phyloP scores from a whole-genome alignment of 1,140 invertebrate genomes.

The Lepidurus couesii region DNA sequence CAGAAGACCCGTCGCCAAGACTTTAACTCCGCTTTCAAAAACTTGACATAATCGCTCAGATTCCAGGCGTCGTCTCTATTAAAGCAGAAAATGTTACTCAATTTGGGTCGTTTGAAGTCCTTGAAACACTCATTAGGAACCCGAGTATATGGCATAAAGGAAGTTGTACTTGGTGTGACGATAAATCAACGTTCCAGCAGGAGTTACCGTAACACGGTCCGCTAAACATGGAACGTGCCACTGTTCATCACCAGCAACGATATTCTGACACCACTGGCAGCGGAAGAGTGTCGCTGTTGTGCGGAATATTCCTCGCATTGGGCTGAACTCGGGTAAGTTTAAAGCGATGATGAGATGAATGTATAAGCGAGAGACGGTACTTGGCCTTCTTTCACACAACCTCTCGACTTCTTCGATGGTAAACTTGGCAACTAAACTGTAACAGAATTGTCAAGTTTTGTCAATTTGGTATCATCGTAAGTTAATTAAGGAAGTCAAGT shows the following conservation, averaged over 20 bases:
- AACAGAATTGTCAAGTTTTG: conserved; percentile 38
- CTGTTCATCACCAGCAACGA: conserved; percentile 50
- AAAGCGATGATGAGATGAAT: conserved; percentile 72
- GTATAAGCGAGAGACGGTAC: conserved; percentile 73
- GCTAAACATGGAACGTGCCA: conserved; percentile 44
- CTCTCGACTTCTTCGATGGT: conserved; percentile 70
- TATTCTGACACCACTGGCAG: conserved; percentile 58
- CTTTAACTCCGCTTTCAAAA: conserved; percentile 67
- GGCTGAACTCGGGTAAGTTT: conserved; percentile 62
- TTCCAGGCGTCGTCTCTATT: conserved; percentile 70
- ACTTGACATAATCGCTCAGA: conserved; percentile 70
- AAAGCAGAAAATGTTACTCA: conserved; percentile 18
- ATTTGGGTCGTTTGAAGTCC: neutral
- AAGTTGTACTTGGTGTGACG: conserved; percentile 50
- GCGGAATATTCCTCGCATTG: conserved; percentile 66
- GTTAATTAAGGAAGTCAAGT: conserved; percentile 30
- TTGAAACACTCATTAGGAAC: neutral
- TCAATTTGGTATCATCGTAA: neutral
- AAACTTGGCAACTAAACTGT: conserved; percentile 68
- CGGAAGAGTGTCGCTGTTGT: conserved; percentile 67
- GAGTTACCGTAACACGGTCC: conserved; percentile 61
- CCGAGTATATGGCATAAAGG: neutral
- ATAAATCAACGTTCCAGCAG: conserved; percentile 60
- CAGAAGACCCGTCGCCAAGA: conserved; percentile 88
- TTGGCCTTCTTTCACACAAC: conserved; percentile 71